Evolutionary conservation across 2,113 vertebrate genomes (phyloP), one percentile per base, ranked within the genome.

Genomic region (Chaetodon auriga): DNA sequence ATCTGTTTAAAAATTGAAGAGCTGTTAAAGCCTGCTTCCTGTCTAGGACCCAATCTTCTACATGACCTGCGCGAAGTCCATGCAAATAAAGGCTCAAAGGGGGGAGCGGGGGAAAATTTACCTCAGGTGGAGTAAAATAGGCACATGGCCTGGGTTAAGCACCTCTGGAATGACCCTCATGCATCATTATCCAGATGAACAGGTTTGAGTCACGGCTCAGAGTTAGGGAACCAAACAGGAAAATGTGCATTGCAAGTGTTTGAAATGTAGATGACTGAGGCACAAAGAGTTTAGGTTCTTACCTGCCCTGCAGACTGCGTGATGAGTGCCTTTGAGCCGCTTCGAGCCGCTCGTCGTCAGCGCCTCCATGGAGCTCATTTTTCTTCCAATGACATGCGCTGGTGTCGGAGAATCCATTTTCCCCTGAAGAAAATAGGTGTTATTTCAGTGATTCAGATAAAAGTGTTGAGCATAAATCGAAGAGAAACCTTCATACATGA

Each of bases 161-260:
- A 51, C 70, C 68, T 83, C 49, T 75, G 88, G 82, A 58, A 82
- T 84, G 85, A 25, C 72, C 85, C 83, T 84, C 76, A 58, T 66
- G 46, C 65, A 46, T 43, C 61, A 69, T 58, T 41, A 82, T 86
- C 88, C 80, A 70, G 90, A 80, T 58, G 68, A 91, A 88, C 92
- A 51, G 90, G 88, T 93, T 85, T 72, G 78, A 68, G 84, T 61
- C 4, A 11, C 23, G 63, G 43, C 62, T 46, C 62, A 16, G 69
- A 53, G 61, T 41, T 60, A 62, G 70, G 70, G 80, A 63, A 65
- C 64, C 36, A 73, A 80, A 84, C 87, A 69, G 81, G 79, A 85
- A 83, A 84, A 69, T 74, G 51, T 78, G 81, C 73, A 69, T 62
- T 68, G 45, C 69, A 43, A 45, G 54, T 57, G 64, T 73, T 64